Evolutionary conservation across 2,888 invertebrate species (phyloP).

Genomic region (Lycophotia porphyrea): DNA sequence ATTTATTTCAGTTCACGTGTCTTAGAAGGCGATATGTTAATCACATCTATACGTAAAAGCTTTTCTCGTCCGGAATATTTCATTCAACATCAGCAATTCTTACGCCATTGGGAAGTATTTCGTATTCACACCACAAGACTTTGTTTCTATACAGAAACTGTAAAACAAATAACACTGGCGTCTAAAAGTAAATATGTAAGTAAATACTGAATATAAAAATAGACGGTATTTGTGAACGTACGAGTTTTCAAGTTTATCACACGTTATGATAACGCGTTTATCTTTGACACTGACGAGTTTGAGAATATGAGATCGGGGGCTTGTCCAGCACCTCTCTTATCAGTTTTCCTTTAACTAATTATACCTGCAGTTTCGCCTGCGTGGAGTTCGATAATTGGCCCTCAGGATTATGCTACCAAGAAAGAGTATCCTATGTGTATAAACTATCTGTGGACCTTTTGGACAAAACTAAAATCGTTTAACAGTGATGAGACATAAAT

Average conservation of each 20-base stretch:
- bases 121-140: slow-evolving; percentile 20
- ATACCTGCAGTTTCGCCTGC: background rate
- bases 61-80: slow-evolving; percentile 21
- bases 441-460: background rate
- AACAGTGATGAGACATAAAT: background rate
- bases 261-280: slow-evolving; percentile 58
- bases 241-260: slow-evolving; percentile 64
- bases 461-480: background rate
- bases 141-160: slow-evolving; percentile 36
- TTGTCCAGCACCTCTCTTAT: background rate
- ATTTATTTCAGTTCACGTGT: background rate
- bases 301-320: slow-evolving; percentile 10
- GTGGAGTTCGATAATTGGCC: background rate
- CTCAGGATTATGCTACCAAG: background rate
- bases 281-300: slow-evolving; percentile 52
- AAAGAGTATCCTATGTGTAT: background rate
- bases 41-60: slow-evolving; percentile 4
- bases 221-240: slow-evolving; percentile 53
- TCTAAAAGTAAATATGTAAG: slow-evolving; percentile 55
- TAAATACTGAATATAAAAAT: slow-evolving; percentile 59
- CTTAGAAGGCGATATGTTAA: background rate
- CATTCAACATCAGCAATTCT: slow-evolving; percentile 1
- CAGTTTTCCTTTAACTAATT: background rate
- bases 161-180: slow-evolving; percentile 50
- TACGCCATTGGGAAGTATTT: slow-evolving; percentile 28